Conservation (phyloP, 2,888 invertebrate species). For the Philopedon plagiatum region DNA sequence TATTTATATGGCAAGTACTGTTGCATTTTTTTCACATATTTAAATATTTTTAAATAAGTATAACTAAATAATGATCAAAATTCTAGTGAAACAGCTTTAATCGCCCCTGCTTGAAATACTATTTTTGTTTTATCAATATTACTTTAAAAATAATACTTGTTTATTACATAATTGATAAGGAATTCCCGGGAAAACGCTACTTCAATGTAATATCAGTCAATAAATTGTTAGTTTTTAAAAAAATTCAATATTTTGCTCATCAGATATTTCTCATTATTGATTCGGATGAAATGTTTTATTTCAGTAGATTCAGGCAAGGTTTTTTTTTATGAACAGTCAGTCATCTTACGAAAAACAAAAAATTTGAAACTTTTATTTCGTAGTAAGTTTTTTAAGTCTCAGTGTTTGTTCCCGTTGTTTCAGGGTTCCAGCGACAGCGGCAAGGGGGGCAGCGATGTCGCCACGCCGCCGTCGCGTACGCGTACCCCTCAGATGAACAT, state of each 20-base stretch:
- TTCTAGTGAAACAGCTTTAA: background rate
- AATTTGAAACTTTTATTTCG: background rate
- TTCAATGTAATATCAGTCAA: background rate
- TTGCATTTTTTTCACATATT: too few relatives aligned
- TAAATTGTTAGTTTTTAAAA: background rate
- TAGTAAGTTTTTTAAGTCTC: background rate
- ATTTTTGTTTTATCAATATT: background rate
- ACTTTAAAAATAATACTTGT: background rate
- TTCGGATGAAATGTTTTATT: too few relatives aligned
- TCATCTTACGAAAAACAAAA: too few relatives aligned
- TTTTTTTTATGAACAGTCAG: too few relatives aligned
- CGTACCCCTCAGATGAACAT: conserved; percentile 67
- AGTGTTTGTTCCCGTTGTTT: conserved; percentile 57
- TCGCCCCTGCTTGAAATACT: background rate
- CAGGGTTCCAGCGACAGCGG: conserved; percentile 87
- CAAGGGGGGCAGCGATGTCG: conserved; percentile 82
- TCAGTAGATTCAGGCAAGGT: too few relatives aligned
- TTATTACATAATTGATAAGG: conserved; percentile 9
- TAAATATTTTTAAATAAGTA: too few relatives aligned
- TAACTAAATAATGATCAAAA: too few relatives aligned
- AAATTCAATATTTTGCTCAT: background rate
- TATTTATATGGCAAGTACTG: too few relatives aligned
- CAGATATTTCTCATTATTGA: too few relatives aligned
- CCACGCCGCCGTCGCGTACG: conserved; percentile 80
- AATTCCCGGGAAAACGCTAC: background rate